A percentile compares a stretch with the other conserved stretches of the same genome.
Conservation (phyloP, 2,113 vertebrate genomes). For the Ammodramus savannarum region DNA sequence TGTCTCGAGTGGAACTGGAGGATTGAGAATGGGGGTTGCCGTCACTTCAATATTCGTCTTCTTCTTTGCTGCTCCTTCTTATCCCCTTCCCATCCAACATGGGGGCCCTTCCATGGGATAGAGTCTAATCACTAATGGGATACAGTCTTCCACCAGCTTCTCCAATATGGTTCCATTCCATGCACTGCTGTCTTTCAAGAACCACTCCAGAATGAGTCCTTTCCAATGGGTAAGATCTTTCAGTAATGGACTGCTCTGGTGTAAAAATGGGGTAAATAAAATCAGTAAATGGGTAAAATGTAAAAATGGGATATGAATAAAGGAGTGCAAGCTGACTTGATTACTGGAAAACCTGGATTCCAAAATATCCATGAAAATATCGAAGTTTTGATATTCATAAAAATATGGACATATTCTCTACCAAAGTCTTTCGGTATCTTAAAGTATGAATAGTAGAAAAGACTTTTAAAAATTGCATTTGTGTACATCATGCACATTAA, state of each 20-base stretch:
- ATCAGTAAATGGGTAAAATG: background rate
- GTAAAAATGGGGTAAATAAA: background rate
- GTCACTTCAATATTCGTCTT: background rate
- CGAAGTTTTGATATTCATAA: background rate
- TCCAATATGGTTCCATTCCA: background rate
- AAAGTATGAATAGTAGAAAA: background rate
- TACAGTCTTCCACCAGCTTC: background rate
- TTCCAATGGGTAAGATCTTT: background rate
- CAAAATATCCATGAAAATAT: background rate
- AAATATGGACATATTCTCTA: background rate
- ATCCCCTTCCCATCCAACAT: background rate
- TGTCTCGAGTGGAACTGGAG: background rate
- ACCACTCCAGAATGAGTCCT: background rate
- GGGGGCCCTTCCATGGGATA: background rate
- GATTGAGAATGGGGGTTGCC: background rate
- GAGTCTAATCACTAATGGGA: background rate
- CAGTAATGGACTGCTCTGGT: background rate
- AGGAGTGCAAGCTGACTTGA: background rate
- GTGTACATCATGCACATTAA: background rate
- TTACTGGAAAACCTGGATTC: background rate
- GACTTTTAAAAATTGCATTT: background rate
- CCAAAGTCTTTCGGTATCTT: rapidly evolving
- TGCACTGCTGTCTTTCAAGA: background rate
- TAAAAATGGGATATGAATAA: background rate
- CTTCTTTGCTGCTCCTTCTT: background rate